Evolutionary conservation across 2,888 invertebrate species (phyloP), one percentile per base, ranked within the genome.

Genomic region (Torymus tubicola): DNA sequence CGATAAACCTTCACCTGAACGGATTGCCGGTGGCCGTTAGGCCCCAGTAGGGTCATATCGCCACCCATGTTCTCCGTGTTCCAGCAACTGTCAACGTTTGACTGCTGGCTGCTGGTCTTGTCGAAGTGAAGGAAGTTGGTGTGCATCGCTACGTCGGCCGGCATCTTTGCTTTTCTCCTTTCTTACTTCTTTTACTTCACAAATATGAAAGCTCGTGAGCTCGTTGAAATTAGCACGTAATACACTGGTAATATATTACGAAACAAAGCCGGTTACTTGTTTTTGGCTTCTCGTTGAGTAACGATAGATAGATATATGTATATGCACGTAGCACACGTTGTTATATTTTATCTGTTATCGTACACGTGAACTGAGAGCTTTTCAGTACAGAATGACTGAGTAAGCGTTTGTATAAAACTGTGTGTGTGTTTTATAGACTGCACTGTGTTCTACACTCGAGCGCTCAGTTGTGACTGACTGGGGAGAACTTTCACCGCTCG

Each of bases 1-100:
- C 92, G 91, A 88, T 94, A 94, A 31, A 94, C 94, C 85, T 93
- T 93, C 83, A 94, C 94, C 85, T 94, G 92, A 5, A 94, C 93
- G 82, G 93, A 92, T 88, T 93, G 94, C 18, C 93, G 91, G 86
- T 93, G 92, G 84, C 93, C 93, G 81, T 92, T 92, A 70, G 93
- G 92, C 1, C 93, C 92, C 57, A 93, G 85, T 63, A 94, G 90
- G 84, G 92, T 93, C 90, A 94, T 92, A 86, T 93, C 93, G n/a
- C 94, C 94, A 82, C 93, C 93, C 90, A 93, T 94, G 81, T 93
- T 91, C 89, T 94, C 94, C 14, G 93, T 93, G 87, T 93, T 93
- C 88, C 89, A 91, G 88, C 83, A 92, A 85, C 91, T 92, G 90
- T 88, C 91, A 88, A 87, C 84, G 85, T 88, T 89, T 42, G 88